These are phyloP conservation scores for Drosophila setosimentum DNA, from an alignment of 2,888 invertebrate genomes.

Conservation along the genomic window DNA sequence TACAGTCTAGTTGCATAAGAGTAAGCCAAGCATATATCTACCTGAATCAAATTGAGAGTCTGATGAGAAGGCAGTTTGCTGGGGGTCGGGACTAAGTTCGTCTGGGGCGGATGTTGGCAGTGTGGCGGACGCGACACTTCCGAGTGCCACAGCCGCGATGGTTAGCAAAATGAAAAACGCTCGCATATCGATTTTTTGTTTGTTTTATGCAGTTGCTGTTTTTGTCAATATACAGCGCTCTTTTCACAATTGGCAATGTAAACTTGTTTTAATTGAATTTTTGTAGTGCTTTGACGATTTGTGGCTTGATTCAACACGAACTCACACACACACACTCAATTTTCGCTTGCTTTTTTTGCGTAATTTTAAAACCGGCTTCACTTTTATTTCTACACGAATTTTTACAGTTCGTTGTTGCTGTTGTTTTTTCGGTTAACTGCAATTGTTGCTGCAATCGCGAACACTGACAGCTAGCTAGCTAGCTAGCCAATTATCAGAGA, in stretches of 20 bases:
- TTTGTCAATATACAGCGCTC: conserved; percentile 34
- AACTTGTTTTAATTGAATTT: conserved; percentile 72
- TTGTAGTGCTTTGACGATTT: conserved; percentile 42
- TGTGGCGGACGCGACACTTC: conserved; percentile 74
- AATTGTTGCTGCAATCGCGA: conserved; percentile 76
- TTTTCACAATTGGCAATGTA: conserved; percentile 62
- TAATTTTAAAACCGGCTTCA: conserved; percentile 81
- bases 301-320: conserved; percentile 52
- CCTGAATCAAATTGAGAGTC: conserved; percentile 53
- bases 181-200: conserved; percentile 64
- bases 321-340: conserved; percentile 43
- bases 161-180: conserved; percentile 65
- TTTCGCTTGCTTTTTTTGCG: conserved; percentile 66
- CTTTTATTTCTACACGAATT: conserved; percentile 66
- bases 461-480: conserved; percentile 20
- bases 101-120: conserved; percentile 53
- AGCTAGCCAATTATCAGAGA: conserved; percentile 57
- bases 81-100: conserved; percentile 33
- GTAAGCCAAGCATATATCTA: conserved; percentile 26
- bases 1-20: conserved; percentile 58
- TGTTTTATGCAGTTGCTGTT: conserved; percentile 7
- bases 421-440: conserved; percentile 76
- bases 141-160: conserved; percentile 73
- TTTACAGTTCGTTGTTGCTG: conserved; percentile 55
- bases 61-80: conserved; percentile 31